phyloP scores from a whole-genome alignment of 2,797 vertebrate genomes.

The Glyptemys insculpta region DNA sequence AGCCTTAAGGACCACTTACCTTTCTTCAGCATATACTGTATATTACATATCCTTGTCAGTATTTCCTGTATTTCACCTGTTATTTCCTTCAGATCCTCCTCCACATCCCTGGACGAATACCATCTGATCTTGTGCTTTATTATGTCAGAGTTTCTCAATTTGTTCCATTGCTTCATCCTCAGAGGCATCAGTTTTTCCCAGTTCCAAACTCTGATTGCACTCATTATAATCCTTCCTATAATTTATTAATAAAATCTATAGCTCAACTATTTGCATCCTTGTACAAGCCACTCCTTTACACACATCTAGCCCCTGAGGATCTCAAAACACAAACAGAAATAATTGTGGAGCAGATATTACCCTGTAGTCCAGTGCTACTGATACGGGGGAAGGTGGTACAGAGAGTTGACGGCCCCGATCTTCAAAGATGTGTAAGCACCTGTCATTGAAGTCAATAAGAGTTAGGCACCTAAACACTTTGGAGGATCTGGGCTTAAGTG shows the following conservation, averaged over 20 bases:
- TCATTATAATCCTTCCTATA: neutral
- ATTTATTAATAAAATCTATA: neutral
- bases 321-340: neutral
- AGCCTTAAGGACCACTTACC: neutral
- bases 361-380: neutral
- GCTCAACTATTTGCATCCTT: no score
- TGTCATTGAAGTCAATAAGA: neutral
- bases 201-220: neutral
- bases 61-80: neutral
- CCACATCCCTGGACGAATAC: rapidly evolving
- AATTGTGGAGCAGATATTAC: neutral
- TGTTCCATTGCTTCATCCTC: rapidly evolving
- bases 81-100: neutral
- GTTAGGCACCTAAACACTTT: neutral
- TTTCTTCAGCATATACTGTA: rapidly evolving
- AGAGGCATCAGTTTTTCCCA: neutral
- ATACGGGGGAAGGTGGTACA: neutral
- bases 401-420: neutral
- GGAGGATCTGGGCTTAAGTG: no score
- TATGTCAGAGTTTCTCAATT: rapidly evolving
- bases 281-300: neutral
- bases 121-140: neutral
- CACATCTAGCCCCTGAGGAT: neutral
- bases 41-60: neutral
- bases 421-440: neutral